A percentile compares a stretch with the other conserved stretches of the same genome.
Conservation (phyloP, 2,888 invertebrate genomes). For the Graphium colonna region DNA sequence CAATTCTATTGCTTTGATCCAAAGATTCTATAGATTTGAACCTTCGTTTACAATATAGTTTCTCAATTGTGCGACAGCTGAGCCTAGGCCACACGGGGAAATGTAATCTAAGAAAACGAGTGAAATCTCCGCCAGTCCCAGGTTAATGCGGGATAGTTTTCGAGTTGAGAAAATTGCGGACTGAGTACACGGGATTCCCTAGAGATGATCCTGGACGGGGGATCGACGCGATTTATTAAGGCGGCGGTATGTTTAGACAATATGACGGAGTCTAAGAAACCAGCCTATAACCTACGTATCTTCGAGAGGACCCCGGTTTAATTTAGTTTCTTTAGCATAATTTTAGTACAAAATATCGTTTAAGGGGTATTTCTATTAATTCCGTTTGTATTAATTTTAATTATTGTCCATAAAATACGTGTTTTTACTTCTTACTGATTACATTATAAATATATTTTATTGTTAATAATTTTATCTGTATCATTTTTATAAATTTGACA, state of each 20-base stretch:
- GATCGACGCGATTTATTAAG: conserved; percentile 67
- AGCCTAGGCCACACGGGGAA: neutral
- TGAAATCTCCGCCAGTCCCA: conserved; percentile 50
- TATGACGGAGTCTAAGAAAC: no score
- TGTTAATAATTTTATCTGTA: no score
- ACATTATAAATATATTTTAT: no score
- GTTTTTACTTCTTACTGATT: no score
- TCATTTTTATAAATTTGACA: no score
- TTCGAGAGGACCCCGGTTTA: no score
- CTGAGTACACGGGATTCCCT: conserved; percentile 36
- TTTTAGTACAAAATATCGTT: no score
- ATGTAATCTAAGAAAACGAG: conserved; percentile 40
- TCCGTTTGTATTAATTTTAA: no score
- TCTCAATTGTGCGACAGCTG: neutral
- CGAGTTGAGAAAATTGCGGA: conserved; percentile 53
- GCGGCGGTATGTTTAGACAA: conserved; percentile 30
- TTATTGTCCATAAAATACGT: no score
- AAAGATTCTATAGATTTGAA: neutral
- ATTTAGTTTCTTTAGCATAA: no score
- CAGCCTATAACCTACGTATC: no score
- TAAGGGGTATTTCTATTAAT: no score
- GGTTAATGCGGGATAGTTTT: conserved; percentile 68
- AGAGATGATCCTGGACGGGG: conserved; percentile 32
- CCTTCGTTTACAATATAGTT: neutral
- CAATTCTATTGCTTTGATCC: neutral